Conservation (phyloP, 2,888 invertebrate genomes). For the Drosophila dives region DNA sequence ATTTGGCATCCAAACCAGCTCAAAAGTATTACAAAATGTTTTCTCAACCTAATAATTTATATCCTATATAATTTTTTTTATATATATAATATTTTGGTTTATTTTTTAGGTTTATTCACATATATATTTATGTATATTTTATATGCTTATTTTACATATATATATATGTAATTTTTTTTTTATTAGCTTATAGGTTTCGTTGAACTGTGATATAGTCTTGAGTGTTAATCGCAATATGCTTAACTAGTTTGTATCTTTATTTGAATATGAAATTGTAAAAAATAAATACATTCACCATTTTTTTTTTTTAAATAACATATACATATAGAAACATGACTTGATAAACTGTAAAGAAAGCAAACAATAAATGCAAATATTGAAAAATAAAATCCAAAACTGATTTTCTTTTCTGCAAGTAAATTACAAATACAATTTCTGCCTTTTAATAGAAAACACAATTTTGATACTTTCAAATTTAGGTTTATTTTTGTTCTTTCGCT, state of each 20-base stretch:
- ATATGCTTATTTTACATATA: not conserved
- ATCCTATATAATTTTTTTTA: slow-evolving; percentile 3
- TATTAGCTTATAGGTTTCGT: slow-evolving; percentile 24
- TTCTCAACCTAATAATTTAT: slow-evolving; percentile 11
- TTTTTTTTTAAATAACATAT: slow-evolving; percentile 15
- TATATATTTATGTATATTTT: slow-evolving; percentile 4
- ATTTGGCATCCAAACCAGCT: slow-evolving; percentile 31
- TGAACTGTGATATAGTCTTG: slow-evolving; percentile 68
- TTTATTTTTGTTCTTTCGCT: not conserved
- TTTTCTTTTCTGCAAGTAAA: not conserved
- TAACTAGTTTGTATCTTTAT: slow-evolving; percentile 53
- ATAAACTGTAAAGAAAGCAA: slow-evolving; percentile 39
- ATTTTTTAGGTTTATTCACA: slow-evolving; percentile 42
- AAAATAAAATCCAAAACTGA: not conserved
- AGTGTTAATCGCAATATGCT: slow-evolving; percentile 62
- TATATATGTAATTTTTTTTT: slow-evolving; percentile 8
- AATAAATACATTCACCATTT: slow-evolving; percentile 28
- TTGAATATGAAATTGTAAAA: slow-evolving; percentile 39
- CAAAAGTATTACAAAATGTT: slow-evolving; percentile 51
- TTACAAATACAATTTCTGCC: not conserved
- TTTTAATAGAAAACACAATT: not conserved
- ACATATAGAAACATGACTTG: slow-evolving; percentile 21
- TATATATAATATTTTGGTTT: slow-evolving; percentile 12
- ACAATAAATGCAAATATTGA: slow-evolving; percentile 41
- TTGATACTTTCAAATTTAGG: not conserved